These are phyloP conservation scores for Chrysolina haemoptera DNA, from an alignment of 2,888 invertebrate species.

Conservation along the genomic window DNA sequence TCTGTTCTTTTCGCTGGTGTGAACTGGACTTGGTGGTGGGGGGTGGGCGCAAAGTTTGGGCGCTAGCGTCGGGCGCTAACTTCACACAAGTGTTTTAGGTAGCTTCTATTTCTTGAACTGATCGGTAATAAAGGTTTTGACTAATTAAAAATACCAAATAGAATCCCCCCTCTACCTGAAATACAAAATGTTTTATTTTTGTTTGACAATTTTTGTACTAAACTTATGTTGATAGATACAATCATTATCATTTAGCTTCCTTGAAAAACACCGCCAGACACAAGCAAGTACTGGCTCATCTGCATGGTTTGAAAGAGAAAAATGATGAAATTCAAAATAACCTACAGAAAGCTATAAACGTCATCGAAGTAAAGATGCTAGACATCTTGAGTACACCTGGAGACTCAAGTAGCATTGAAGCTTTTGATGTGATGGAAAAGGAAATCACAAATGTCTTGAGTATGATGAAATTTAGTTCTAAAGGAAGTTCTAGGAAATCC, in stretches of 20 bases:
- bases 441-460: conserved; percentile 60
- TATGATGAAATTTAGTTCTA: conserved; percentile 52
- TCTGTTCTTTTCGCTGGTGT: no score
- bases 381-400: conserved; percentile 51
- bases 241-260: conserved; percentile 18
- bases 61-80: no score
- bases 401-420: conserved; percentile 51
- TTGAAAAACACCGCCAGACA: conserved; percentile 28
- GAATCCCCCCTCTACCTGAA: no score
- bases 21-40: no score
- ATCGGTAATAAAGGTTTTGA: no score
- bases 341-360: conserved; percentile 60
- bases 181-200: no score
- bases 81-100: no score
- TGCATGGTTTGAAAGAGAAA: conserved; percentile 52
- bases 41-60: no score
- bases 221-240: background rate
- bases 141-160: no score
- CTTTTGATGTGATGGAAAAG: conserved; percentile 60
- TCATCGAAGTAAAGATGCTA: conserved; percentile 61
- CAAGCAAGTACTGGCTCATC: conserved; percentile 50
- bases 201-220: no score
- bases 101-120: no score
- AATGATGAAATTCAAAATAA: conserved; percentile 58
- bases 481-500: conserved; percentile 21